A percentile compares a stretch with the other conserved stretches of the same genome.
Conservation (phyloP, 2,113 vertebrate genomes). For the Empidonax alnorum region DNA sequence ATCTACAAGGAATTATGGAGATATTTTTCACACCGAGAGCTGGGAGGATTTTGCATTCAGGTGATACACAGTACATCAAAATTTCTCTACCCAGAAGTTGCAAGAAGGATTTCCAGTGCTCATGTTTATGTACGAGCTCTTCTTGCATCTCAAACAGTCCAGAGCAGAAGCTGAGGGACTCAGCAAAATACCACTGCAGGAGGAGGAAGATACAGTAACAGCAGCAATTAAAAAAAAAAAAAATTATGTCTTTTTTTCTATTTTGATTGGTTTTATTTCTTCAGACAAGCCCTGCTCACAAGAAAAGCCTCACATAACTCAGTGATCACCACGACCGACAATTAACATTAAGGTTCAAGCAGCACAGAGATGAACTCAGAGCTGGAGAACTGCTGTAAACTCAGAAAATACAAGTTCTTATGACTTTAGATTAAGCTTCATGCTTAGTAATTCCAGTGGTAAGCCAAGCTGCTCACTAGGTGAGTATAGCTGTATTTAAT, state of each 20-base stretch:
- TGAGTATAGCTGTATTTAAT: neutral
- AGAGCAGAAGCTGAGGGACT: neutral
- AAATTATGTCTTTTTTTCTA: rapidly evolving
- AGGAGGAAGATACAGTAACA: neutral
- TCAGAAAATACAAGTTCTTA: neutral
- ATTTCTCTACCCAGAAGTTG: neutral
- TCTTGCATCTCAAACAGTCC: neutral
- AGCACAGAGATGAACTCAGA: neutral
- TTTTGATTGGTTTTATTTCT: neutral
- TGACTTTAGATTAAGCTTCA: neutral
- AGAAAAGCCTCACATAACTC: neutral
- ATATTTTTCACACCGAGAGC: neutral
- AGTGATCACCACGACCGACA: neutral
- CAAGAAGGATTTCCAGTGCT: neutral
- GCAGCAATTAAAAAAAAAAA: neutral
- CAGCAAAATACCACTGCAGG: neutral
- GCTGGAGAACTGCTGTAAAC: neutral
- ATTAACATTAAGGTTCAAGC: neutral
- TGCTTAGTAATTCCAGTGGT: neutral
- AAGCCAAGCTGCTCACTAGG: neutral
- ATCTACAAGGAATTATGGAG: neutral
- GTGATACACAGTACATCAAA: neutral
- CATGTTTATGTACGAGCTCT: neutral
- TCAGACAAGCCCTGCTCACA: neutral
- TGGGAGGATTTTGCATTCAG: neutral